Percentiles rank a stretch among this genome's conserved stretches.
Conservation (phyloP, 2,888 invertebrate species). For the Melitaea athalia region DNA sequence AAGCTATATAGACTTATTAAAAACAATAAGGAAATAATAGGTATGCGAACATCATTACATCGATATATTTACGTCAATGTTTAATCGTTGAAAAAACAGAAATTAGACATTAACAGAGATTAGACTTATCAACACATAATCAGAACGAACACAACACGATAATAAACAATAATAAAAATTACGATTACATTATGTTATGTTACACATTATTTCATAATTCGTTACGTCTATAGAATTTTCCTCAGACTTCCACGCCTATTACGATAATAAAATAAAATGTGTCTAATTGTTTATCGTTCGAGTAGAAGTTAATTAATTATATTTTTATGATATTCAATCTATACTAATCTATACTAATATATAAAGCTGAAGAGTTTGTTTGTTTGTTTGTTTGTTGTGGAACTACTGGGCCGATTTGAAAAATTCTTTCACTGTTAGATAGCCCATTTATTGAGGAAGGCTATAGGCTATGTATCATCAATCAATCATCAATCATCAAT, state of each 20-base stretch:
- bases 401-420: too few relatives aligned
- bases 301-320: neutral
- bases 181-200: neutral
- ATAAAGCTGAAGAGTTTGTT: too few relatives aligned
- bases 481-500: too few relatives aligned
- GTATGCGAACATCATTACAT: neutral
- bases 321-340: neutral
- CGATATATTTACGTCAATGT: neutral
- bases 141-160: neutral
- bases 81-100: neutral
- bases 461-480: too few relatives aligned
- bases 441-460: too few relatives aligned
- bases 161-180: neutral
- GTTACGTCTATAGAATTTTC: constrained; percentile 10
- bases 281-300: constrained; percentile 1
- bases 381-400: too few relatives aligned
- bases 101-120: too few relatives aligned
- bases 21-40: too few relatives aligned
- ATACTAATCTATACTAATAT: too few relatives aligned
- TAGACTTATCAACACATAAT: neutral
- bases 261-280: constrained; percentile 3
- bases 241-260: constrained; percentile 3
- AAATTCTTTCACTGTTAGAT: too few relatives aligned
- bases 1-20: too few relatives aligned
- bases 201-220: neutral